A percentile compares a stretch with the other conserved stretches of the same genome.
Conservation (phyloP, 1,140 invertebrate genomes). For the Dendrolimus punctatus region DNA sequence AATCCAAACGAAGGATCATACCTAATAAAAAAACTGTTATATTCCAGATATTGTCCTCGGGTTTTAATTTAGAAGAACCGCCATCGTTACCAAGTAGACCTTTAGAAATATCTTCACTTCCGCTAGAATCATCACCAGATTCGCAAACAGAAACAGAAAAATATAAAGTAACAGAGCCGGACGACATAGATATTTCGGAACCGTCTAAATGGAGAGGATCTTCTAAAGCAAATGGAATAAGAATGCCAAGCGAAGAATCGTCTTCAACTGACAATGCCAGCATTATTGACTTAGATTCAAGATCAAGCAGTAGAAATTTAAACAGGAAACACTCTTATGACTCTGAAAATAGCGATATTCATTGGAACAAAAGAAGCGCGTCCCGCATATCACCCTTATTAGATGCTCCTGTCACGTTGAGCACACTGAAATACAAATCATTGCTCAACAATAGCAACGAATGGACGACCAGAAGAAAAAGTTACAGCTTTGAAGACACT, state of each 20-base stretch:
- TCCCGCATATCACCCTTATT: conserved; percentile 41
- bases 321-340: conserved; percentile 40
- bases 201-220: conserved; percentile 74
- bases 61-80: conserved; percentile 48
- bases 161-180: conserved; percentile 66
- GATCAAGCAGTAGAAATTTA: conserved; percentile 35
- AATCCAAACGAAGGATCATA: no score
- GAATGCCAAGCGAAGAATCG: conserved; percentile 71
- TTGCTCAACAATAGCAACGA: conserved; percentile 70
- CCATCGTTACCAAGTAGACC: conserved; percentile 38
- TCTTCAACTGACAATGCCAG: conserved; percentile 54
- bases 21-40: conserved; percentile 3
- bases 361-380: conserved; percentile 27
- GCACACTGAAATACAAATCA: conserved; percentile 62
- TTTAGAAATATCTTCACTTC: conserved; percentile 58
- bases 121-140: conserved; percentile 44
- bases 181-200: conserved; percentile 64
- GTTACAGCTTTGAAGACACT: conserved; percentile 82
- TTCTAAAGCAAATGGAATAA: conserved; percentile 75
- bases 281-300: conserved; percentile 68
- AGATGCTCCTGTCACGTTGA: conserved; percentile 47
- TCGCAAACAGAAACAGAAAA: conserved; percentile 40
- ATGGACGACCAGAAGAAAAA: conserved; percentile 80
- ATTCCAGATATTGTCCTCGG: conserved; percentile 59
- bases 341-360: conserved; percentile 39